phyloP scores from a whole-genome alignment of 1,140 invertebrate genomes.

The Diabrotica virgifera region DNA sequence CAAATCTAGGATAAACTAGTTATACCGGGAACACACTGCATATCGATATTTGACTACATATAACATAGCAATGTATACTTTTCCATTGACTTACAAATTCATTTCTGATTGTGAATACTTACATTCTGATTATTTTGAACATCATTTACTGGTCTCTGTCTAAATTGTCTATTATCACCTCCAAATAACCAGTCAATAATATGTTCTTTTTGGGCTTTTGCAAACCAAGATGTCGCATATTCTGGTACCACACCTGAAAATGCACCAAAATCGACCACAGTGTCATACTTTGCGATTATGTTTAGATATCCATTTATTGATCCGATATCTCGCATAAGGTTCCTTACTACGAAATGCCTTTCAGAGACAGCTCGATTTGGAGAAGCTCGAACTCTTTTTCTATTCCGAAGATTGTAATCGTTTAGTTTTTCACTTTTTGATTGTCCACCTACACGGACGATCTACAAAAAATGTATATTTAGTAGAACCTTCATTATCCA shows the following conservation, averaged over 20 bases:
- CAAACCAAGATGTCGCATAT: slow-evolving; percentile 35
- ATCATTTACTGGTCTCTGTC: no score
- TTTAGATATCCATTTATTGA: slow-evolving; percentile 19
- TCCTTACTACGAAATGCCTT: slow-evolving; percentile 6
- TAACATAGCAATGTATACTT: no score
- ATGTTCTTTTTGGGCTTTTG: slow-evolving; percentile 18
- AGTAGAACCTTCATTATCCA: no score
- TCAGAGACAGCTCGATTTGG: slow-evolving; percentile 8
- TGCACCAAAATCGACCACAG: slow-evolving; percentile 25
- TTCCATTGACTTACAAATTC: no score
- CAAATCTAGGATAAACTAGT: no score
- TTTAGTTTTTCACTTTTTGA: slow-evolving; percentile 59
- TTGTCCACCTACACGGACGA: slow-evolving; percentile 73
- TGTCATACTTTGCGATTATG: slow-evolving; percentile 19
- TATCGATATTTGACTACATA: no score
- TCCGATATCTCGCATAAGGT: slow-evolving; percentile 21
- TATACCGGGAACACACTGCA: no score
- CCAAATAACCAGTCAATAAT: slow-evolving; percentile 35
- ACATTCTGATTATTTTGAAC: no score
- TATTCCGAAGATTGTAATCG: slow-evolving; percentile 49
- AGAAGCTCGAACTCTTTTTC: slow-evolving; percentile 1
- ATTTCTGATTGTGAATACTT: no score
- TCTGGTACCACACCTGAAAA: slow-evolving; percentile 27
- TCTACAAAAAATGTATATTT: slow-evolving; percentile 20
- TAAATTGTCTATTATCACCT: neutral